Percentiles rank a stretch among this genome's conserved stretches.
phyloP scores from a whole-genome alignment of 2,113 vertebrate species.

The Eublepharis macularius region DNA sequence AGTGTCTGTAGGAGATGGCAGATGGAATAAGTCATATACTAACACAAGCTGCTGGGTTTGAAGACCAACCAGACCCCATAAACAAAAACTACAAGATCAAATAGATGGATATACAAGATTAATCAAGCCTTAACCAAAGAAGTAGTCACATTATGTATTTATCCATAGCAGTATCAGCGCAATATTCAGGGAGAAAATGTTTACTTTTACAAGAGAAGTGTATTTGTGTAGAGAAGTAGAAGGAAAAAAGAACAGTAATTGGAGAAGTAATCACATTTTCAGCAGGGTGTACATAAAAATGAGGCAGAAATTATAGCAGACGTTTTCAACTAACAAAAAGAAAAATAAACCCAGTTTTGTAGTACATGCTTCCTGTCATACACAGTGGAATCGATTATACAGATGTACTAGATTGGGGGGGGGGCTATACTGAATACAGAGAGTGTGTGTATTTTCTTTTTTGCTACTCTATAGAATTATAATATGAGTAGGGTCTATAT shows the following conservation, averaged over 20 bases:
- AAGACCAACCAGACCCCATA: not conserved
- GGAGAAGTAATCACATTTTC: constrained; percentile 18
- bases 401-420: not conserved
- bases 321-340: not conserved
- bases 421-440: not conserved
- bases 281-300: not conserved
- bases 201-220: not conserved
- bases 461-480: not conserved
- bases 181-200: constrained; percentile 15
- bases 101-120: not conserved
- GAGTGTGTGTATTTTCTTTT: not conserved
- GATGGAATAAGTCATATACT: constrained; percentile 23
- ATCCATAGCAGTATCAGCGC: not conserved
- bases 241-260: constrained; percentile 1
- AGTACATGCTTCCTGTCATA: not conserved
- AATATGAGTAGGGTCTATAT: not conserved
- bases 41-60: constrained; percentile 9
- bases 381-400: not conserved
- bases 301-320: not conserved
- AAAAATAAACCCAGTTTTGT: not conserved
- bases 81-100: constrained; percentile 25
- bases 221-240: not conserved
- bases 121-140: not conserved
- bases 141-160: not conserved
- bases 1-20: not conserved